Percentiles rank a stretch among this genome's conserved stretches.
phyloP scores from a whole-genome alignment of 2,113 vertebrate genomes.

The Pterophyllum scalare region DNA sequence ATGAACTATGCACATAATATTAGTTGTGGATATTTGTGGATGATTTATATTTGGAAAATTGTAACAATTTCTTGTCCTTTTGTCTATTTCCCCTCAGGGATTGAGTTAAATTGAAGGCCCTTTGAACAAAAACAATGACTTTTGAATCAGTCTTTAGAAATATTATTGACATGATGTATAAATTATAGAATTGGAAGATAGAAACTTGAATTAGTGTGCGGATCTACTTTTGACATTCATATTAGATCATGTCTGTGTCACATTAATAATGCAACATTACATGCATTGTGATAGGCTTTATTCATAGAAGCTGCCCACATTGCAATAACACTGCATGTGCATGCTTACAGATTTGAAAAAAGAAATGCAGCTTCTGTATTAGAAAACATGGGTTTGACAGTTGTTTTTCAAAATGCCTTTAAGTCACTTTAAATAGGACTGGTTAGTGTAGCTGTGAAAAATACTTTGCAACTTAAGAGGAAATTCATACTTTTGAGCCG shows the following conservation, averaged over 20 bases:
- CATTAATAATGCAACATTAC: too few species aligned
- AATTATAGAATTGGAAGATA: not conserved
- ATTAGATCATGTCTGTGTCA: not conserved
- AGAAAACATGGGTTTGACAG: not conserved
- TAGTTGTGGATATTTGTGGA: too few species aligned
- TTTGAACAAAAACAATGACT: not conserved
- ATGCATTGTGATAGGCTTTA: fast-evolving
- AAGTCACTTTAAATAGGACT: not conserved
- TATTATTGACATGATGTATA: not conserved
- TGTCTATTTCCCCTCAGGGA: not conserved
- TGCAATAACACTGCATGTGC: fast-evolving
- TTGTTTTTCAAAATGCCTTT: not conserved
- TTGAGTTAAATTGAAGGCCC: not conserved
- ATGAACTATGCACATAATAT: too few species aligned
- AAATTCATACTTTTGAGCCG: not conserved
- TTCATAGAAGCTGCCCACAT: not conserved
- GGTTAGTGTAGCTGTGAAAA: not conserved
- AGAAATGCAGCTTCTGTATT: fast-evolving
- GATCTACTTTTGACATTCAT: not conserved
- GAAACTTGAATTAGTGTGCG: fast-evolving
- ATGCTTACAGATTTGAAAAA: not conserved
- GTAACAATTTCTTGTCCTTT: too few species aligned
- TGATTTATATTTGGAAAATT: too few species aligned
- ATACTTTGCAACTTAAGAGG: fast-evolving
- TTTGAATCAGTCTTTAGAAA: too few species aligned